phyloP scores from a whole-genome alignment of 2,888 invertebrate genomes.

The Lycaena phlaeas region DNA sequence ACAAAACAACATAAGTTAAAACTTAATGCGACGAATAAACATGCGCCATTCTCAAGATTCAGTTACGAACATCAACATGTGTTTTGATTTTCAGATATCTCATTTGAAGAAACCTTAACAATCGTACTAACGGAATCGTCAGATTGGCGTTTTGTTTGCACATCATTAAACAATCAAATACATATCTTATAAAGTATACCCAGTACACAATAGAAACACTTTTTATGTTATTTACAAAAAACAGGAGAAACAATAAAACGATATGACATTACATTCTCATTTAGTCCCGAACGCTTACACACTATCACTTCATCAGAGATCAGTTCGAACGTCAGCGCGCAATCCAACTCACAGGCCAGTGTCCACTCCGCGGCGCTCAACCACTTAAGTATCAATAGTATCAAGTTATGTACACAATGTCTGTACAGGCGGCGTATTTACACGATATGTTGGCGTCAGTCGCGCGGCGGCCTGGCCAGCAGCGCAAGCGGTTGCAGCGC shows the following conservation, averaged over 20 bases:
- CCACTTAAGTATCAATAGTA: constrained; percentile 15
- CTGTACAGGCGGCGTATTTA: constrained; percentile 25
- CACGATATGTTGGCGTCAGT: constrained; percentile 40
- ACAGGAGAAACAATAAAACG: constrained; percentile 6
- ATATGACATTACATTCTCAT: background rate
- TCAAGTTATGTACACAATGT: constrained; percentile 21
- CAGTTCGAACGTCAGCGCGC: constrained; percentile 6
- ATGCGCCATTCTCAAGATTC: background rate
- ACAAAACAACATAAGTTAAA: constrained; percentile 7
- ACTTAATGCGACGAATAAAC: constrained; percentile 1
- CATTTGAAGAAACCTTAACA: background rate
- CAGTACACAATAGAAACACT: background rate
- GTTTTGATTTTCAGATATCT: background rate
- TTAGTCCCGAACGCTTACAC: background rate
- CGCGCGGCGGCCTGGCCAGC: constrained; percentile 48
- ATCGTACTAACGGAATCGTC: background rate
- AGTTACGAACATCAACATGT: background rate
- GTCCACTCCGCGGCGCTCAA: constrained; percentile 16
- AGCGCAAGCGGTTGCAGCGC: constrained; percentile 54
- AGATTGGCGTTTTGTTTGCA: background rate
- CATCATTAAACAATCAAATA: background rate
- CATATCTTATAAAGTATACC: too few species aligned
- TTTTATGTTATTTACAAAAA: constrained; percentile 2
- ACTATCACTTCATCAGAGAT: background rate
- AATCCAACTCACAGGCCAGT: constrained; percentile 13